Evolutionary conservation across 2,797 vertebrate species (phyloP), one percentile per base, ranked within the genome.

Genomic region (Mustela erminea): DNA sequence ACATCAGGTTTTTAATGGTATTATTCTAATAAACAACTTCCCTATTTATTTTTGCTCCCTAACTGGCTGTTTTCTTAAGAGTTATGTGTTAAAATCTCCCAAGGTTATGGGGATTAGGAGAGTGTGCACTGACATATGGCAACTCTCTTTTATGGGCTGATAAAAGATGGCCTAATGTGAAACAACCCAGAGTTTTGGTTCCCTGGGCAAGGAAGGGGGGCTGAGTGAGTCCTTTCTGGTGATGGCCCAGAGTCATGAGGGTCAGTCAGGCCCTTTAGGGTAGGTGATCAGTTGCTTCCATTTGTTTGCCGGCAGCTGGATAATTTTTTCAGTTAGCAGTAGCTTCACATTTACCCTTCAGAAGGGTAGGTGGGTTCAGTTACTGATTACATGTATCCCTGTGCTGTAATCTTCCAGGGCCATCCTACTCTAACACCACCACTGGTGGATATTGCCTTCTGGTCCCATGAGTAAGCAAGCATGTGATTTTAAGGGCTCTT

Each of bases 1-100:
- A 74, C 95, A 60, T 93, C 80, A 80, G n/a, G 9, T 49, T 82
- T 95, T 87, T 62, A 93, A 54, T 90, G 58, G 7, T 68, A 74
- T 89, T 86, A 64, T 90, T 82, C 35, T 41, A 75, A 17, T 75
- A 66, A 43, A 60, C 46, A 90, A 68, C 82, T 86, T 60, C 13
- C 10, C 54, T 58, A 5, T 43, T 81, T 68, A 20, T 75, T 95
- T 95, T 90, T 93, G 72, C 68, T 75, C 25, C 49, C 41, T 81
- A 81, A 93, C 32, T 41, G n/a, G 9, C 41, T 70, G 29, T 77
- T 90, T 90, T 90, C 90, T 56, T 56, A 56, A 56, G 35, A 68
- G 27, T 70, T 95, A 70, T 41, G 43, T 95, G 20, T 91, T 91
- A 77, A 90, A 78, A 77, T 83, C 46, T 70, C 43, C 35, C 32